phyloP scores from a whole-genome alignment of 1,140 invertebrate species.

The Diploscapter pachys region DNA sequence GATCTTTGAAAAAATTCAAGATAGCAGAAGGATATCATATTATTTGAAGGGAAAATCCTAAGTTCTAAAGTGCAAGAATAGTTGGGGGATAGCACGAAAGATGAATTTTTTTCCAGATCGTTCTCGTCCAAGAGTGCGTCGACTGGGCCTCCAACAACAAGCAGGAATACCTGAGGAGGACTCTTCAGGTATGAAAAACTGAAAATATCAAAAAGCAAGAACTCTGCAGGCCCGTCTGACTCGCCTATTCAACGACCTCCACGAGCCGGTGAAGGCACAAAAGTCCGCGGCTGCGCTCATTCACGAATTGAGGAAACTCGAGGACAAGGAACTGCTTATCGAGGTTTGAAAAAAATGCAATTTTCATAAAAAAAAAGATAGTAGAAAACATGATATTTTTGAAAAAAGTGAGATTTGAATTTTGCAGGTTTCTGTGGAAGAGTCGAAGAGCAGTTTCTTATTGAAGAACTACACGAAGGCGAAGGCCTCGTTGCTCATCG shows the following conservation, averaged over 20 bases:
- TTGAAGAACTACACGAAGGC: conserved; percentile 29
- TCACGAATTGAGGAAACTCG: conserved; percentile 93
- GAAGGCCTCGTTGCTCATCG: conserved; percentile 18
- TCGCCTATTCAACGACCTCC: conserved; percentile 51
- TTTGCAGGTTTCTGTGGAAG: conserved; percentile 6
- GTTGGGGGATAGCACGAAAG: no score
- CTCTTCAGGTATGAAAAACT: conserved; percentile 52
- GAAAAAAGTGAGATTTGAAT: no score
- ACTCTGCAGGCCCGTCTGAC: conserved; percentile 69
- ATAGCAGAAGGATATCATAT: no score
- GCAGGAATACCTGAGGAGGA: conserved; percentile 90
- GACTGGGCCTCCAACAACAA: conserved; percentile 98
- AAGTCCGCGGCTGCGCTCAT: conserved; percentile 72
- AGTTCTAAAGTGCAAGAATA: conserved; percentile 3
- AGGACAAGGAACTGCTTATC: conserved; percentile 96
- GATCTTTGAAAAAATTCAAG: no score
- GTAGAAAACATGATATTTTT: no score
- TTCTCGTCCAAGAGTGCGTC: conserved; percentile 74
- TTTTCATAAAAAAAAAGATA: no score
- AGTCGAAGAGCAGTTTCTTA: conserved; percentile 14
- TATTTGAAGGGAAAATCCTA: no score
- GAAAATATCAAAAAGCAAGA: no score
- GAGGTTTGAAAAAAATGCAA: conserved; percentile 71
- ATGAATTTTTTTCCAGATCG: background rate
- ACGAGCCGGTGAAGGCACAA: conserved; percentile 40